Percentiles rank a stretch among this genome's conserved stretches.
Evolutionary conservation across 1,140 invertebrate genomes (phyloP).

Genomic region (Caenorhabditis tropicalis): DNA sequence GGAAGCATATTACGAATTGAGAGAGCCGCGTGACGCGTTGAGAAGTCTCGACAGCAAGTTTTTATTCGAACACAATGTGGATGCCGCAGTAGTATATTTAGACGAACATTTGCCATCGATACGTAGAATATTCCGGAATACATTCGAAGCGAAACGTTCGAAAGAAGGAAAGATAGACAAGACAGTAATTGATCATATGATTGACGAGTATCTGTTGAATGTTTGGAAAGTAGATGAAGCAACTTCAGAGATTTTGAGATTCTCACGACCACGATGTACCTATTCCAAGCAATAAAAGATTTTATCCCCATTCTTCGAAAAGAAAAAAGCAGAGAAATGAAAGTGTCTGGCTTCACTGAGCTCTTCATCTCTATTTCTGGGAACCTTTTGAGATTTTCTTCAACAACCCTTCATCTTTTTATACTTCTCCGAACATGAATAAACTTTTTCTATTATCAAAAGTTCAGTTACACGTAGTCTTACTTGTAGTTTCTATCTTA

Average conservation of each 20-base stretch:
- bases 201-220: neutral
- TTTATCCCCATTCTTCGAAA: too few species aligned
- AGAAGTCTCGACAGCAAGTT: neutral
- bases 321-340: too few species aligned
- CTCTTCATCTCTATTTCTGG: too few species aligned
- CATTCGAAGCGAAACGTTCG: neutral
- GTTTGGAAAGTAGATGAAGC: neutral
- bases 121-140: neutral
- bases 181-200: neutral
- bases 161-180: neutral
- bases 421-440: too few species aligned
- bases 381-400: too few species aligned
- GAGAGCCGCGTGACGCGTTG: neutral
- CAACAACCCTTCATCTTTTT: too few species aligned
- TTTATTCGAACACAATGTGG: neutral
- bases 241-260: neutral
- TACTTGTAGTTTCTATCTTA: too few species aligned
- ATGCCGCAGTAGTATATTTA: neutral
- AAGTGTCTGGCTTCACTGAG: too few species aligned
- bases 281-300: too few species aligned
- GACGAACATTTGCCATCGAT: neutral
- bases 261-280: too few species aligned
- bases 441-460: too few species aligned
- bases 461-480: too few species aligned
- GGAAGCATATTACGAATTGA: constrained; percentile 19